These are phyloP conservation scores for Morelia viridis DNA, from an alignment of 2,797 vertebrate species.

Conservation along the genomic window DNA sequence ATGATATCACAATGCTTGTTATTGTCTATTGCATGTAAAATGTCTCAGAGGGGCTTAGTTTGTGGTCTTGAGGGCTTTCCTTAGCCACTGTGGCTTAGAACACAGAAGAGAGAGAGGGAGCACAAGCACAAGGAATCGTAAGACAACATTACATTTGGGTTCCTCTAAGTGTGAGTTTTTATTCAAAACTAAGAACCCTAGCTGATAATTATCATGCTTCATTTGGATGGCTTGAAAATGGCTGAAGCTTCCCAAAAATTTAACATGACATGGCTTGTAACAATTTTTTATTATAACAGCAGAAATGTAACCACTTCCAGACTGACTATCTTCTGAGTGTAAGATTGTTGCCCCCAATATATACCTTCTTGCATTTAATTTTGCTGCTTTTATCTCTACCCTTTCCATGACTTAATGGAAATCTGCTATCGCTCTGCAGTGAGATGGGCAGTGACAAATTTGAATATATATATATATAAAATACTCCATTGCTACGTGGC, in stretches of 20 bases:
- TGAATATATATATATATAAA: too few species aligned
- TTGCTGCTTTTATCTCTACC: background rate
- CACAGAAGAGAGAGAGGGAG: background rate
- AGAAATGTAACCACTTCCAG: background rate
- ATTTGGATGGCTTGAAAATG: too few species aligned
- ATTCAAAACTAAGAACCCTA: too few species aligned
- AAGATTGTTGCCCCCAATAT: background rate
- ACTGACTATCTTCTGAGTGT: background rate
- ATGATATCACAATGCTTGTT: background rate
- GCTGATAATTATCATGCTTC: too few species aligned
- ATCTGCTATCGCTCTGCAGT: background rate
- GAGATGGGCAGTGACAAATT: too few species aligned
- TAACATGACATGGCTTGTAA: background rate
- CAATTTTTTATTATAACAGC: background rate
- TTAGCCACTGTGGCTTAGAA: background rate
- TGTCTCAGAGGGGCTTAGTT: background rate
- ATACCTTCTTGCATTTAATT: background rate
- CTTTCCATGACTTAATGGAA: background rate
- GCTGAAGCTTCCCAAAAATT: background rate
- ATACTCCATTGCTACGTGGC: background rate
- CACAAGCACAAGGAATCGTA: background rate
- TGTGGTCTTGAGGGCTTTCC: background rate
- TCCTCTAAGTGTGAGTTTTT: background rate
- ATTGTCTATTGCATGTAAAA: background rate
- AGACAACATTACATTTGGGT: background rate